Evolutionary conservation across 2,888 invertebrate genomes (phyloP).

Genomic region (Epiblema foenella): DNA sequence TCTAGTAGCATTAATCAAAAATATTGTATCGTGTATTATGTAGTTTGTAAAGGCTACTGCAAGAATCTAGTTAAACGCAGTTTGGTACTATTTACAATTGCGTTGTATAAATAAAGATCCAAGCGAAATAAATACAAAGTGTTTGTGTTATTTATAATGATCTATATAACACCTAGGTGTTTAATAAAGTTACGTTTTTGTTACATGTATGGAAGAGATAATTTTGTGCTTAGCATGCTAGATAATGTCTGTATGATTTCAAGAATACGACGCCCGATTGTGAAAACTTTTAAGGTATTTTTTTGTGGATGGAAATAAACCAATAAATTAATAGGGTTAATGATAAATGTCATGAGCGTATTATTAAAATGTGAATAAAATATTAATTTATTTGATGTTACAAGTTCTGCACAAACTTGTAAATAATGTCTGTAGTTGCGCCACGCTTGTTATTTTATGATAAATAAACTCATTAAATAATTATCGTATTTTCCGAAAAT

Average conservation of each 20-base stretch:
- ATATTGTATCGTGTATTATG: no score
- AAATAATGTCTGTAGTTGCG: neutral
- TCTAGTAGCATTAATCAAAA: no score
- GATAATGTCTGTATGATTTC: conserved; percentile 1
- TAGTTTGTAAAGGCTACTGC: no score
- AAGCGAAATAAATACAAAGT: no score
- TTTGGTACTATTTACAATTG: no score
- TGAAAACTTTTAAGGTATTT: neutral
- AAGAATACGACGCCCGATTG: neutral
- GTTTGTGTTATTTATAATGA: no score
- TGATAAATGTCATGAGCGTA: neutral
- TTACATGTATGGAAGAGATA: conserved; percentile 9
- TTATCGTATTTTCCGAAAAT: neutral
- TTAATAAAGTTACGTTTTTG: conserved; percentile 5
- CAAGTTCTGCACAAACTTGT: conserved; percentile 12
- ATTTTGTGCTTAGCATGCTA: conserved; percentile 2
- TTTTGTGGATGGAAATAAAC: neutral
- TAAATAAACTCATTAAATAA: neutral
- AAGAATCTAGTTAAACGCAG: no score
- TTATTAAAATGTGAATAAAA: neutral
- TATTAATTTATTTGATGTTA: conserved; percentile 7
- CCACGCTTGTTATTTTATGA: neutral
- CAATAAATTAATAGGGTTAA: neutral
- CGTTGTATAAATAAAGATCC: no score
- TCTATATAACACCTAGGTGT: no score